Evolutionary conservation across 2,888 invertebrate species (phyloP).

Genomic region (Psylliodes chrysocephalus): DNA sequence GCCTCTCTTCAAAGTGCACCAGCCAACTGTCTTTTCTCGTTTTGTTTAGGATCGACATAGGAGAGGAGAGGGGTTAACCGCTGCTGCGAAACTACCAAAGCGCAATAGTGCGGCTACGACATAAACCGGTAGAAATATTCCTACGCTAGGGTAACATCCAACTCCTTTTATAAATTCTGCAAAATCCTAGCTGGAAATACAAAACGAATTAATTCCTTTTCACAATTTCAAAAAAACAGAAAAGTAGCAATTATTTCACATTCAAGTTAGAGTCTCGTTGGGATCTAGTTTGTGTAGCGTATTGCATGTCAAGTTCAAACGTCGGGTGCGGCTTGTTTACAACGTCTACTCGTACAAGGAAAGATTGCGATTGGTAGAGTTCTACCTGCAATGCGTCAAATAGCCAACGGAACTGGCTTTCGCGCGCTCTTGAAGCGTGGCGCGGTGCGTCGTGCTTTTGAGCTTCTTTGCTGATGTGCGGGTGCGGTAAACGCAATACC

Average conservation of each 20-base stretch:
- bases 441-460: slow-evolving; percentile 56
- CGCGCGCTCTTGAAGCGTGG: slow-evolving; percentile 57
- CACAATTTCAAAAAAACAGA: slow-evolving; percentile 8
- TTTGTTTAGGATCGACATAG: slow-evolving; percentile 59
- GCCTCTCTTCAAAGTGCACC: slow-evolving; percentile 58
- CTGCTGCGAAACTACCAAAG: slow-evolving; percentile 61
- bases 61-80: slow-evolving; percentile 53
- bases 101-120: slow-evolving; percentile 65
- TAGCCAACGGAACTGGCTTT: slow-evolving; percentile 59
- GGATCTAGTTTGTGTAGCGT: slow-evolving; percentile 70
- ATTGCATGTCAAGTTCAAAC: slow-evolving; percentile 71
- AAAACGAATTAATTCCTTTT: background rate
- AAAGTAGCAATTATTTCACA: background rate
- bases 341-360: slow-evolving; percentile 68
- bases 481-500: slow-evolving; percentile 59
- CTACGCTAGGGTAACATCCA: slow-evolving; percentile 56
- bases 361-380: slow-evolving; percentile 80
- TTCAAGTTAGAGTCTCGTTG: background rate
- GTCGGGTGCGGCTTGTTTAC: slow-evolving; percentile 80
- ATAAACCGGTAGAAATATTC: slow-evolving; percentile 64
- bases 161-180: slow-evolving; percentile 1
- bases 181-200: slow-evolving; percentile 7
- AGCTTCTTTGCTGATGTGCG: slow-evolving; percentile 56
- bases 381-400: slow-evolving; percentile 90
- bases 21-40: slow-evolving; percentile 63